Evolutionary conservation across 1,140 invertebrate species (phyloP).

Genomic region (Drosophila auraria): DNA sequence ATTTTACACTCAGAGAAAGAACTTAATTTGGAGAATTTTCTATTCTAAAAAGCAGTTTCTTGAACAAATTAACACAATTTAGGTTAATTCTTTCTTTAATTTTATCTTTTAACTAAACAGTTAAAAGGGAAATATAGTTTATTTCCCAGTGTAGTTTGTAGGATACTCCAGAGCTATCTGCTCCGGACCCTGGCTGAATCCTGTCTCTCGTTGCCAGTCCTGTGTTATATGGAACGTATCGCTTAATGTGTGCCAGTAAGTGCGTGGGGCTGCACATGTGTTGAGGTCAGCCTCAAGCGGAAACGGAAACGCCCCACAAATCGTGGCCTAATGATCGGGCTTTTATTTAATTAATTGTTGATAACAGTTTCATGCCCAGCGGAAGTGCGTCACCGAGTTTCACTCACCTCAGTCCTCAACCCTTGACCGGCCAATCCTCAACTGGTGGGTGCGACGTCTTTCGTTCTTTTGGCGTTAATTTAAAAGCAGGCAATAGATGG

Average conservation of each 20-base stretch:
- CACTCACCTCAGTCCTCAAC: background rate
- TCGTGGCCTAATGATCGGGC: slow-evolving; percentile 78
- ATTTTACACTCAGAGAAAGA: slow-evolving; percentile 4
- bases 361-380: slow-evolving; percentile 65
- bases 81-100: no score
- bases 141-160: background rate
- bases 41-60: background rate
- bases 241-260: slow-evolving; percentile 51
- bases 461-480: background rate
- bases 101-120: background rate
- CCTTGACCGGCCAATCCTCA: background rate
- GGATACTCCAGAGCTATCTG: slow-evolving; percentile 18
- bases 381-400: slow-evolving; percentile 43
- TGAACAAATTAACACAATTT: background rate
- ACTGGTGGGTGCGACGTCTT: background rate
- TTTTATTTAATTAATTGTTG: slow-evolving; percentile 83
- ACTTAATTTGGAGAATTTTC: background rate
- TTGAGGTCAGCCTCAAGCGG: slow-evolving; percentile 45
- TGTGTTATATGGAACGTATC: slow-evolving; percentile 49
- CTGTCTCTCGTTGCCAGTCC: background rate
- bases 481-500: background rate
- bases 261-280: slow-evolving; percentile 19
- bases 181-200: slow-evolving; percentile 4
- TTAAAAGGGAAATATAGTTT: no score
- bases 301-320: slow-evolving; percentile 78